Evolutionary conservation across 2,113 vertebrate species (phyloP).

Genomic region (Cricetomys ansorgei): DNA sequence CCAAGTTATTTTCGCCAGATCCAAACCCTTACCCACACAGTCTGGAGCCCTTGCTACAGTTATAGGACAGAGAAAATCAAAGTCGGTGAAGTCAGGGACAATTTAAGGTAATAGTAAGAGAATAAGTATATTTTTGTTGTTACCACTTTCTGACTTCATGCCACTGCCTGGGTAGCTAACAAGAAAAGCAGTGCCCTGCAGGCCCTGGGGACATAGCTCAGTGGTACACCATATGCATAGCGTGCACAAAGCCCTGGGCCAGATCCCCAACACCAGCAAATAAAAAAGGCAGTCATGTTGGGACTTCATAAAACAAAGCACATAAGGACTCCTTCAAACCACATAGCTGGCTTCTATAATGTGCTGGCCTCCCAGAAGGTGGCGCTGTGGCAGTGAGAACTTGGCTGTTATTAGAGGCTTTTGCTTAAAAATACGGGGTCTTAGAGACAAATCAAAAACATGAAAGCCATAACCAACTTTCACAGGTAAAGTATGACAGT

Average conservation of each 20-base stretch:
- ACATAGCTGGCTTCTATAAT: neutral
- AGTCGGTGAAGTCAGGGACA: conserved; percentile 81
- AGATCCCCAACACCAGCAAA: neutral
- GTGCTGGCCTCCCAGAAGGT: conserved; percentile 48
- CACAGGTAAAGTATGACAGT: conserved; percentile 46
- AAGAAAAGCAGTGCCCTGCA: conserved; percentile 38
- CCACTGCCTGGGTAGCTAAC: conserved; percentile 13
- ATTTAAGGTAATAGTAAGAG: conserved; percentile 82
- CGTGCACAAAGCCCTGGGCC: neutral
- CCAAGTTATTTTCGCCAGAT: conserved; percentile 84
- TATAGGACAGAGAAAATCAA: conserved; percentile 82
- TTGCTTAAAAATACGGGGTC: conserved; percentile 56
- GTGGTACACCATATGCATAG: neutral
- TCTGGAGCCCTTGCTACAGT: conserved; percentile 75
- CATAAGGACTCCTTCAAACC: neutral
- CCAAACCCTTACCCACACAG: conserved; percentile 81
- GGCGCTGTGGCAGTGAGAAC: conserved; percentile 68
- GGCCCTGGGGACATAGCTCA: neutral
- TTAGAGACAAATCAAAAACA: conserved; percentile 41
- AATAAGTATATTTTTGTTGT: conserved; percentile 54
- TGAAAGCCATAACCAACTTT: conserved; percentile 17
- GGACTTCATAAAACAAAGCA: conserved; percentile 46
- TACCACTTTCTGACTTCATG: conserved; percentile 59
- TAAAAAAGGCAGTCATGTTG: neutral
- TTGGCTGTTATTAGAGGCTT: conserved; percentile 15